Conservation (phyloP, 2,888 invertebrate genomes). For the Phrixothrix hirtus region DNA sequence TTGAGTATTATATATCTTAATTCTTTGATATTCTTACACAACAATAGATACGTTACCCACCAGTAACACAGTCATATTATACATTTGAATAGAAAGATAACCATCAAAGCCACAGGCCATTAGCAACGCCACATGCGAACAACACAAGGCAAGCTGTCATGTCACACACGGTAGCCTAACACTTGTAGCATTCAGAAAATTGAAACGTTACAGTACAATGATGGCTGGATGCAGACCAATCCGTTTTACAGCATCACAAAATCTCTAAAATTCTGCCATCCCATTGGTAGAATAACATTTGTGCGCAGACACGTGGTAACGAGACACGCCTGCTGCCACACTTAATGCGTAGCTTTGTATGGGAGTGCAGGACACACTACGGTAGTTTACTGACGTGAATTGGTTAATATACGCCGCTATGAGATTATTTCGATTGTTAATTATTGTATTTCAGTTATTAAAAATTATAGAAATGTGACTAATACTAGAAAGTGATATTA, state of each 20-base stretch:
- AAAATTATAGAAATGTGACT: too few species aligned
- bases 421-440: background rate
- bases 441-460: too few species aligned
- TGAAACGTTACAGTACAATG: constrained; percentile 56
- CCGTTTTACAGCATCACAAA: constrained; percentile 50
- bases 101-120: constrained; percentile 44
- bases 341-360: constrained; percentile 36
- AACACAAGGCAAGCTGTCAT: constrained; percentile 54
- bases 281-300: constrained; percentile 45
- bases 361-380: constrained; percentile 35
- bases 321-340: constrained; percentile 45
- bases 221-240: constrained; percentile 57
- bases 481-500: too few species aligned
- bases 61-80: constrained; percentile 32
- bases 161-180: constrained; percentile 55
- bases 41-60: constrained; percentile 12
- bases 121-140: constrained; percentile 50
- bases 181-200: constrained; percentile 53
- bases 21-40: too few species aligned
- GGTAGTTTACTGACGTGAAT: constrained; percentile 34
- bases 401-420: constrained; percentile 21
- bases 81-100: constrained; percentile 44
- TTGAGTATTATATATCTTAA: too few species aligned
- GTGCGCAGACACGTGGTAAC: constrained; percentile 48
- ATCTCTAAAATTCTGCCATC: constrained; percentile 41